phyloP scores from a whole-genome alignment of 2,888 invertebrate species.

The Drosophila melanocephala region DNA sequence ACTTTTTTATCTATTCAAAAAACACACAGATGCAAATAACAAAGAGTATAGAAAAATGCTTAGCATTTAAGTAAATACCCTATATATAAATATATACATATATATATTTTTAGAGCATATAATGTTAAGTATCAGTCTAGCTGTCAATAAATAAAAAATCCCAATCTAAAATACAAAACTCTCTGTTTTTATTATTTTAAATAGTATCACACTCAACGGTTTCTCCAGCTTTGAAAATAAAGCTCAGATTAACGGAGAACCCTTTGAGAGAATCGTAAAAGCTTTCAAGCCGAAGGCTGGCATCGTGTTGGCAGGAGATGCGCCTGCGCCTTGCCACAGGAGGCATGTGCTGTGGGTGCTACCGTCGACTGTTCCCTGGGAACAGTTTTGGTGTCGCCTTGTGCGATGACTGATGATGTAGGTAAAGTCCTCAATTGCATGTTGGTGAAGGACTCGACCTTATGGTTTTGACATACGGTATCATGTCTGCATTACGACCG shows the following conservation, averaged over 20 bases:
- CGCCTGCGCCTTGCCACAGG: slow-evolving; percentile 48
- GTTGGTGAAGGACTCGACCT: slow-evolving; percentile 76
- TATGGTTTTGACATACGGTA: slow-evolving; percentile 71
- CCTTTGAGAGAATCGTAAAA: slow-evolving; percentile 18
- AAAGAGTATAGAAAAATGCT: slow-evolving; percentile 48
- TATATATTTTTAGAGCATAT: slow-evolving; percentile 75
- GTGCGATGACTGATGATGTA: slow-evolving; percentile 62
- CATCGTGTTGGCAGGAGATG: slow-evolving; percentile 5
- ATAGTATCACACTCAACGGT: slow-evolving; percentile 22
- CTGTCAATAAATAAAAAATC: slow-evolving; percentile 66
- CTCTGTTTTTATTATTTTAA: slow-evolving; percentile 5
- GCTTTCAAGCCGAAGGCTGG: slow-evolving; percentile 13
- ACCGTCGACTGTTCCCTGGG: slow-evolving; percentile 35
- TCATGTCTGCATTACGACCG: slow-evolving; percentile 47
- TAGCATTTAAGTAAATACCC: slow-evolving; percentile 59
- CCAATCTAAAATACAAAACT: slow-evolving; percentile 21
- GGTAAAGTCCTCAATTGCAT: slow-evolving; percentile 75
- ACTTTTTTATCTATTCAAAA: slow-evolving; percentile 49
- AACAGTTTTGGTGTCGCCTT: slow-evolving; percentile 36
- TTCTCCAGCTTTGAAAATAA: background rate
- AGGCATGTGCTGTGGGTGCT: slow-evolving; percentile 20
- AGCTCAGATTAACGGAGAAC: slow-evolving; percentile 16
- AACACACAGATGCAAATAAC: slow-evolving; percentile 3
- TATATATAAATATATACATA: slow-evolving; percentile 44
- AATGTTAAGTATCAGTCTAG: slow-evolving; percentile 67